Evolutionary conservation across 2,888 invertebrate species (phyloP).

Genomic region (Amblyteles armatorius): DNA sequence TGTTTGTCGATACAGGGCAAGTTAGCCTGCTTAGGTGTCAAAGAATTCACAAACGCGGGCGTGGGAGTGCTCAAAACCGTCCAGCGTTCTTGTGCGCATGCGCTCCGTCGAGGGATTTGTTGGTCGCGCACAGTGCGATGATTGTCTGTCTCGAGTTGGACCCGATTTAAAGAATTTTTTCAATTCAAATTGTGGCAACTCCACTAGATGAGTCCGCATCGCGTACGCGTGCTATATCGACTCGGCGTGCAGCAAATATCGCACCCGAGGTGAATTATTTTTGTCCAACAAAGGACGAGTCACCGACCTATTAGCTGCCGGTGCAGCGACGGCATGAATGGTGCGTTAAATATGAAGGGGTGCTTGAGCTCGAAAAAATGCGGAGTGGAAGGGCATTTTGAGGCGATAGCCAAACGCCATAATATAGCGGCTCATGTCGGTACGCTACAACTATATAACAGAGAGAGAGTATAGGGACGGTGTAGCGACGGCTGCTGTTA

Average conservation of each 20-base stretch:
- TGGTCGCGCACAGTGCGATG: too few species aligned
- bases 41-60: too few species aligned
- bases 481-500: constrained; percentile 76
- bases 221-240: too few species aligned
- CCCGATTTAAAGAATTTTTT: too few species aligned
- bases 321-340: constrained; percentile 16
- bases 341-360: not conserved
- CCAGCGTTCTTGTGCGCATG: too few species aligned
- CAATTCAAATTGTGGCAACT: too few species aligned
- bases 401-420: constrained; percentile 25
- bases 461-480: constrained; percentile 20
- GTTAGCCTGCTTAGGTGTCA: too few species aligned
- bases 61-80: too few species aligned
- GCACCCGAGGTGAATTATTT: not conserved
- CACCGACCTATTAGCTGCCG: not conserved
- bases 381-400: constrained; percentile 28
- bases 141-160: too few species aligned
- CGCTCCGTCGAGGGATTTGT: too few species aligned
- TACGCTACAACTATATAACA: constrained; percentile 28
- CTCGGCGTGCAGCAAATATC: not conserved
- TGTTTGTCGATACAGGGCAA: too few species aligned
- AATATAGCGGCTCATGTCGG: constrained; percentile 33
- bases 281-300: not conserved
- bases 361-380: constrained; percentile 19
- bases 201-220: too few species aligned